Conservation (phyloP, 2,888 invertebrate species). For the Didymodactylos carnosus region DNA sequence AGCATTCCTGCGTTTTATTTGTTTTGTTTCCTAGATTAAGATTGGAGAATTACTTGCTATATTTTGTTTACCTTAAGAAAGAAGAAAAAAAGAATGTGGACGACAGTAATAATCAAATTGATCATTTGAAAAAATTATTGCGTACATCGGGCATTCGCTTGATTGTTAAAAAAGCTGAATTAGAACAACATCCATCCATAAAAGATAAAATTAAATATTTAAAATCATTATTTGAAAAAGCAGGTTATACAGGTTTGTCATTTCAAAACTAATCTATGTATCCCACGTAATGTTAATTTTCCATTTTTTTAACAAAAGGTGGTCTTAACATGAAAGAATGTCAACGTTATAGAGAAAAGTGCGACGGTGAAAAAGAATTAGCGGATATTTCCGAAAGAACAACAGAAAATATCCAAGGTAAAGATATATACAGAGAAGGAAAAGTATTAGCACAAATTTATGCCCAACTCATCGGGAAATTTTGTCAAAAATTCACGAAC, state of each 20-base stretch:
- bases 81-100: neutral
- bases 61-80: too few species aligned
- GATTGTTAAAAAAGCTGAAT: conserved; percentile 7
- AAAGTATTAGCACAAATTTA: too few species aligned
- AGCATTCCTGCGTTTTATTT: too few species aligned
- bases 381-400: neutral
- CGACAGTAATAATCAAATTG: neutral
- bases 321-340: neutral
- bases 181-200: neutral
- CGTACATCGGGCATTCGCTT: neutral
- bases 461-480: too few species aligned
- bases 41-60: too few species aligned
- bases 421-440: too few species aligned
- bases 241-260: conserved; percentile 1
- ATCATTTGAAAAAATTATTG: conserved; percentile 2
- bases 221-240: conserved; percentile 5
- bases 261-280: neutral
- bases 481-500: too few species aligned
- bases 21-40: too few species aligned
- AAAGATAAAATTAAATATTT: conserved; percentile 5
- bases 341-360: conserved; percentile 1
- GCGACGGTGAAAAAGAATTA: conserved; percentile 9
- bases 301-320: neutral
- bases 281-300: neutral
- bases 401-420: neutral